Conservation (phyloP, 2,888 invertebrate genomes). For the Drosophila paramelanica region DNA sequence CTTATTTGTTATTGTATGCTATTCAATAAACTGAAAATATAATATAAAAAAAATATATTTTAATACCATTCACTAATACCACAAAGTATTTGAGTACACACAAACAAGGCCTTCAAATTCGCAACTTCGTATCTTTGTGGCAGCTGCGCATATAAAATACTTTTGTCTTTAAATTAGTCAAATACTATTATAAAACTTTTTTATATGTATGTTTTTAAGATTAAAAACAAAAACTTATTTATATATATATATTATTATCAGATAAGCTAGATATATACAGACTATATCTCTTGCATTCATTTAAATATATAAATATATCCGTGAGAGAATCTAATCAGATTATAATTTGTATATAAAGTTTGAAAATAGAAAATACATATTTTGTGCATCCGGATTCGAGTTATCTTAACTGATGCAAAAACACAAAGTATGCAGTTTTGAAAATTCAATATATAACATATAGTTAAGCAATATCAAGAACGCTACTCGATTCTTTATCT, state of each 20-base stretch:
- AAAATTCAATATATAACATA: too few relatives aligned
- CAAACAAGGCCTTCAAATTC: constrained; percentile 11
- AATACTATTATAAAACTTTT: not conserved
- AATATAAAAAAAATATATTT: not conserved
- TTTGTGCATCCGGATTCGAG: too few relatives aligned
- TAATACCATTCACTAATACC: not conserved
- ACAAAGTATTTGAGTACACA: not conserved
- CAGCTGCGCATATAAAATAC: not conserved
- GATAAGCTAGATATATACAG: not conserved
- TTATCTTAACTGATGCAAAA: too few relatives aligned
- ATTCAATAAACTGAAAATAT: not conserved
- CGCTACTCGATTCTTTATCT: too few relatives aligned
- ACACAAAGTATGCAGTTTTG: too few relatives aligned
- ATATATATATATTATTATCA: too few relatives aligned
- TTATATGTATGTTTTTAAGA: not conserved
- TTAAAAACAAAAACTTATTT: not conserved
- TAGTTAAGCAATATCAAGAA: too few relatives aligned
- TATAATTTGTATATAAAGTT: not conserved
- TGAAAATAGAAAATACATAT: too few relatives aligned
- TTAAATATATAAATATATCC: too few relatives aligned
- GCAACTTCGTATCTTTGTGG: constrained; percentile 1
- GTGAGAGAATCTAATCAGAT: too few relatives aligned
- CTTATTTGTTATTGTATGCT: not conserved
- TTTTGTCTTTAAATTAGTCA: too few relatives aligned
- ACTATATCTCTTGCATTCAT: too few relatives aligned